These are phyloP conservation scores for Drosophila helvetica DNA, from an alignment of 2,888 invertebrate species.

Conservation along the genomic window DNA sequence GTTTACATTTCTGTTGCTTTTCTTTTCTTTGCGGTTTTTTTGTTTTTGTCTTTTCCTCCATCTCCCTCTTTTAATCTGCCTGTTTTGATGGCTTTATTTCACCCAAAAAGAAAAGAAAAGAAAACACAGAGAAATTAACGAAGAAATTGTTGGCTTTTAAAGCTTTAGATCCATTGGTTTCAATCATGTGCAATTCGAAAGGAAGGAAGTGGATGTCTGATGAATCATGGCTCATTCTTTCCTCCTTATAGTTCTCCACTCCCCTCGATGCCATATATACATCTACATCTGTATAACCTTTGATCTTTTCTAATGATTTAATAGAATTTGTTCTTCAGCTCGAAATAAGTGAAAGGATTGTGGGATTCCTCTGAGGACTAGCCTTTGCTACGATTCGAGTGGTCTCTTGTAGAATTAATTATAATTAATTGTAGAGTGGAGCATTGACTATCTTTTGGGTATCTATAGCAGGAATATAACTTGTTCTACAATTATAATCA, in stretches of 20 bases:
- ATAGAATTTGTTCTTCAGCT: too few relatives aligned
- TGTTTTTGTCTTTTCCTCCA: not conserved
- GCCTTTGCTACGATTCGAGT: too few relatives aligned
- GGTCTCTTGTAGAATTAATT: not conserved
- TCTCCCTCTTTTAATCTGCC: not conserved
- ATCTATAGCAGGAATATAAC: not conserved
- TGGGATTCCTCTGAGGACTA: too few relatives aligned
- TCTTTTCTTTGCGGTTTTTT: slow-evolving; percentile 22
- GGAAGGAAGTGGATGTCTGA: not conserved
- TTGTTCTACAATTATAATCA: too few relatives aligned
- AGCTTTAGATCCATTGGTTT: not conserved
- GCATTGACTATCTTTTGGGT: too few relatives aligned
- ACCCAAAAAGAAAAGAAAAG: slow-evolving; percentile 5
- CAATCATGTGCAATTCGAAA: not conserved
- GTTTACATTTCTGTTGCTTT: slow-evolving; percentile 53
- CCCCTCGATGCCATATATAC: too few relatives aligned
- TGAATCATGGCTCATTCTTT: not conserved
- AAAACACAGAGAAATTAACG: not conserved
- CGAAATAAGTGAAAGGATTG: too few relatives aligned
- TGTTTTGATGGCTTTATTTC: slow-evolving; percentile 15
- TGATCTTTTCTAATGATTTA: too few relatives aligned
- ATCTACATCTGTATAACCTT: too few relatives aligned
- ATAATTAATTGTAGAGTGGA: too few relatives aligned
- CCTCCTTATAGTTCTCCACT: too few relatives aligned
- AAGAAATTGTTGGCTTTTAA: not conserved